Base-by-base conservation (phyloP, 1,140 invertebrate species). In the Drosophila pruinosa region DNA sequence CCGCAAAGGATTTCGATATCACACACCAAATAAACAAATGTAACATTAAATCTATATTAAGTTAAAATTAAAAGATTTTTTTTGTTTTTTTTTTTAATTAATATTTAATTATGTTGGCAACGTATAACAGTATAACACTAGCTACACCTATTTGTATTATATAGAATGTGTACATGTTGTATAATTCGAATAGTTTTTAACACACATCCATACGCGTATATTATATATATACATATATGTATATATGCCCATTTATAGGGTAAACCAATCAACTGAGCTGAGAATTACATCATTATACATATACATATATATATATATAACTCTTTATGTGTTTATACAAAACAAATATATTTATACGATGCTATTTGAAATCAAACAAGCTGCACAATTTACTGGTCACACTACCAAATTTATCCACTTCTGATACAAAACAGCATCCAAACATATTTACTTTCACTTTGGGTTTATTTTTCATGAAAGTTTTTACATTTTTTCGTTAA, bases 341-440 rank as follows among this genome's bases (percentile, higher is more conserved):
- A 26, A 21, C 10, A 59, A 81, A 75, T 80, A 86, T 86, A 83
- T 85, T 80, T 85, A 80, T 85, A 86, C 69, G 21, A 43, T 58
- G 31, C 36, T 45, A 73, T 50, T 63, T 78, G 39, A 53, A 63
- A 56, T 72, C n/a, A 52, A 34, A 45, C 0, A n/a, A n/a, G n/a
- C n/a, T n/a, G n/a, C n/a, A n/a, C n/a, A n/a, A n/a, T n/a, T n/a
- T n/a, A n/a, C n/a, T n/a, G n/a, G n/a, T n/a, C n/a, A n/a, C n/a
- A n/a, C n/a, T n/a, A n/a, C n/a, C n/a, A n/a, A n/a, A n/a, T n/a
- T n/a, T n/a, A n/a, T n/a, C n/a, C n/a, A n/a, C n/a, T n/a, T n/a
- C n/a, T n/a, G n/a, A n/a, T n/a, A n/a, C n/a, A n/a, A n/a, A n/a
- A n/a, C n/a, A n/a, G 31, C n/a, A 34, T 31, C 28, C 28, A 31